Evolutionary conservation across 2,888 invertebrate species (phyloP), one percentile per base, ranked within the genome.

Genomic region (Melanchra persicariae): DNA sequence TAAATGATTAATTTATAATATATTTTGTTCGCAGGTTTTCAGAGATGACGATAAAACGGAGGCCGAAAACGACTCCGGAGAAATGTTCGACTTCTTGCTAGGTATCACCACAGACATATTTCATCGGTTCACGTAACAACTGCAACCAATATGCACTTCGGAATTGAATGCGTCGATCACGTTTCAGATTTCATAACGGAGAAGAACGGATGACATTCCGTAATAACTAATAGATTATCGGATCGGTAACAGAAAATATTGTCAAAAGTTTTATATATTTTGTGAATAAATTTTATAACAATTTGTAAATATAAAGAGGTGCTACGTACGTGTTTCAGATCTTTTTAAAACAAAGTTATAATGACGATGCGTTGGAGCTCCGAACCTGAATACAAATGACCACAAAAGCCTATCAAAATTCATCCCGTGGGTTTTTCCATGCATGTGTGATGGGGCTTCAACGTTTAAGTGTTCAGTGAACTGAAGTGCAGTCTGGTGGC

Each of bases 101-200:
- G 96, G 94, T 81, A 89, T 95, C 89, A 95, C 95, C 63, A 93
- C 93, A 55, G 95, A 95, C 83, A 90, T 95, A 76, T 83, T 95
- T 58, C 93, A 95, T 62, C 91, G 93, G 81, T 95, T 96, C 81
- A 82, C 92, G 70, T 94, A 92, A 88, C 82, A 72, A 57, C 61
- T 69, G 72, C 65, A 65, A 59, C 47, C 68, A 59, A 63, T 72
- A 61, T 54, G 69, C 55, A 55, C 70, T 63, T 19, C 52, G n/a
- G 43, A 70, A 74, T 64, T 64, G 60, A 79, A 77, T 54, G 68
- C 57, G 64, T 76, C 60, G 68, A 76, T 66, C 70, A 58, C 68
- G 64, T 59, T 61, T 69, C 61, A 68, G 49, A 66, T 83, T 73
- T 70, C 62, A 40, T 66, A 67, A 67, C 71, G 66, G 71, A 79